Evolutionary conservation across 2,113 vertebrate genomes (phyloP).

Genomic region (Triplophysa rosa): DNA sequence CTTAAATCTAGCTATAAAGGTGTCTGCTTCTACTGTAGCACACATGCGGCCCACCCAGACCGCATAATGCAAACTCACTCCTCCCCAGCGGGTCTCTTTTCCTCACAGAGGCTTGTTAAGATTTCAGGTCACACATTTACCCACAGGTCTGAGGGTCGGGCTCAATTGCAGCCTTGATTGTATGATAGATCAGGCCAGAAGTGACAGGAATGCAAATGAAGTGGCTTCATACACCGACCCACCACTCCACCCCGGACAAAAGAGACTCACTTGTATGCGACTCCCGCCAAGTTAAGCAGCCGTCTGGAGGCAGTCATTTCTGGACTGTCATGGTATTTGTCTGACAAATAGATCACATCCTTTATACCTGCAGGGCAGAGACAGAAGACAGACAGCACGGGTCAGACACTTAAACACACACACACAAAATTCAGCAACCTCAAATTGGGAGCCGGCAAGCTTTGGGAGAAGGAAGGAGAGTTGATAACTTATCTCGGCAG

Average conservation of each 20-base stretch:
- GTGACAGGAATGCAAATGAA: conserved; percentile 22
- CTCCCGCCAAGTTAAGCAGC: conserved; percentile 82
- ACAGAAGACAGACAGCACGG: background rate
- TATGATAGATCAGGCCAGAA: background rate
- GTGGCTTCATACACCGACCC: background rate
- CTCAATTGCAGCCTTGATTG: conserved; percentile 22
- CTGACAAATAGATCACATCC: conserved; percentile 91
- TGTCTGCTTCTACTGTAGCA: background rate
- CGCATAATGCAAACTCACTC: conserved; percentile 1
- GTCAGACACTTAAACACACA: conserved; percentile 7
- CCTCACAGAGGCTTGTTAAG: conserved; percentile 11
- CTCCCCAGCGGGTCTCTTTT: background rate
- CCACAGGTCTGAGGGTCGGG: conserved; percentile 25
- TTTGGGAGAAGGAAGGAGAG: background rate
- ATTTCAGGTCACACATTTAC: conserved; percentile 26
- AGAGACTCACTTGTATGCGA: conserved; percentile 79
- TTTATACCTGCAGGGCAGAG: conserved; percentile 81
- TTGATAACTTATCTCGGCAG: conserved; percentile 32
- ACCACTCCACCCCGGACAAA: background rate
- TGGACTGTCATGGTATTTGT: conserved; percentile 86
- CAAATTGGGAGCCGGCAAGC: background rate
- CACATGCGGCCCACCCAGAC: background rate
- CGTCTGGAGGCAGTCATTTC: conserved; percentile 86
- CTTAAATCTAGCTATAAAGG: background rate
- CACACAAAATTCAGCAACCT: conserved; percentile 20